Conservation (phyloP, 2,797 vertebrate genomes). For the Acanthurus tractus region DNA sequence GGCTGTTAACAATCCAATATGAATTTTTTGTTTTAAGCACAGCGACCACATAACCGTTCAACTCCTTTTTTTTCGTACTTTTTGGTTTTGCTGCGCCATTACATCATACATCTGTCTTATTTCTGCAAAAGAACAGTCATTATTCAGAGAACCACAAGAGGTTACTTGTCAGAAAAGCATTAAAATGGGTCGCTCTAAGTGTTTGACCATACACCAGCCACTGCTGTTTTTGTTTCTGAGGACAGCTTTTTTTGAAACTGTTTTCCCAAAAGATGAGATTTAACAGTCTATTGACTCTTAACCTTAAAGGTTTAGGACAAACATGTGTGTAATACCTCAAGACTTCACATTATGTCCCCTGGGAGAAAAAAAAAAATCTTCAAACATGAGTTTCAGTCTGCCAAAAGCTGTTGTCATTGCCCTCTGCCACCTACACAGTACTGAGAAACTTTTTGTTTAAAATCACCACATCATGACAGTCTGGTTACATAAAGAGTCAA, state of each 20-base stretch:
- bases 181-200: background rate
- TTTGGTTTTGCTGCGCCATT: background rate
- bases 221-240: background rate
- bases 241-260: background rate
- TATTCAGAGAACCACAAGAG: constrained; percentile 6
- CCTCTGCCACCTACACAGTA: constrained; percentile 70
- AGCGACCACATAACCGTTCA: background rate
- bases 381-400: constrained; percentile 58
- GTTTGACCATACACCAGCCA: background rate
- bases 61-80: background rate
- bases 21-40: background rate
- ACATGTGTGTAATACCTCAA: background rate
- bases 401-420: constrained; percentile 62
- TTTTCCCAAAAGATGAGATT: constrained; percentile 18
- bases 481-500: constrained; percentile 77
- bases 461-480: constrained; percentile 68
- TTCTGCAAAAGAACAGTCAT: background rate
- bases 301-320: too few species aligned
- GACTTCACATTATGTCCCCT: constrained; percentile 35
- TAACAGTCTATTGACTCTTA: constrained; percentile 6
- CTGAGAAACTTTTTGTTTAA: constrained; percentile 72
- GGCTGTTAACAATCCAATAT: background rate
- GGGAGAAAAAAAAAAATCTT: constrained; percentile 10
- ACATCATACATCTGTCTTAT: constrained; percentile 1
- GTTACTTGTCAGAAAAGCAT: constrained; percentile 2